A percentile compares a stretch with the other conserved stretches of the same genome.
Conservation (phyloP, 2,113 vertebrate species). For the Pachycephala philippinensis region DNA sequence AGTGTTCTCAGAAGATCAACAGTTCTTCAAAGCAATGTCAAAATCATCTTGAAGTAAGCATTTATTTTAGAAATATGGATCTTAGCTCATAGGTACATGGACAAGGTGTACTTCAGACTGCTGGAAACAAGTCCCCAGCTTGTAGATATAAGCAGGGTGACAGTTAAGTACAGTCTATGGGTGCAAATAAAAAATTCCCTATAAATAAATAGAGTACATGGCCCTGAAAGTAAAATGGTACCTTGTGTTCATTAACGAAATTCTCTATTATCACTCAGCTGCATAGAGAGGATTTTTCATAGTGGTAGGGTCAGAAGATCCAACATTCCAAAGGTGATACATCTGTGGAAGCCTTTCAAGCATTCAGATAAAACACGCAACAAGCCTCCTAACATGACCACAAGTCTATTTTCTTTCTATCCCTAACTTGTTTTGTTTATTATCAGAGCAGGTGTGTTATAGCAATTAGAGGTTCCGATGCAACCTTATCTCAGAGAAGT, state of each 20-base stretch:
- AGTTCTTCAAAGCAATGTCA: neutral
- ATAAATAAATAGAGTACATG: neutral
- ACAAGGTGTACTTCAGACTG: neutral
- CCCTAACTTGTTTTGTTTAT: constrained; percentile 72
- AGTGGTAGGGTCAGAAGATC: constrained; percentile 54
- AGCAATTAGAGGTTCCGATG: constrained; percentile 71
- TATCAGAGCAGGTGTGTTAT: constrained; percentile 80
- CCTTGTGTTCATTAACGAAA: neutral
- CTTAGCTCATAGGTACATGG: neutral
- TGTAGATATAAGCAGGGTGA: neutral
- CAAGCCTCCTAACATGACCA: constrained; percentile 70
- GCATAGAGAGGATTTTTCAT: constrained; percentile 18
- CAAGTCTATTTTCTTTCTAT: constrained; percentile 72
- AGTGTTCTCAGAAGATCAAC: neutral
- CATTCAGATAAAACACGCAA: constrained; percentile 42
- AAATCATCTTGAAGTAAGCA: neutral
- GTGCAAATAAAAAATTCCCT: neutral
- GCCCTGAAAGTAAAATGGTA: neutral
- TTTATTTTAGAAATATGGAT: neutral
- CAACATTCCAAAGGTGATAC: constrained; percentile 63
- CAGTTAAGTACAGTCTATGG: neutral
- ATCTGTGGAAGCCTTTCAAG: constrained; percentile 68
- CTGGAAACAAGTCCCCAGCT: neutral
- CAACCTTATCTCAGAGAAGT: constrained; percentile 66
- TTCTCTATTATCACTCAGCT: constrained; percentile 53